Base-by-base conservation (phyloP, 1,140 invertebrate genomes). In the Pachypsylla venusta region DNA sequence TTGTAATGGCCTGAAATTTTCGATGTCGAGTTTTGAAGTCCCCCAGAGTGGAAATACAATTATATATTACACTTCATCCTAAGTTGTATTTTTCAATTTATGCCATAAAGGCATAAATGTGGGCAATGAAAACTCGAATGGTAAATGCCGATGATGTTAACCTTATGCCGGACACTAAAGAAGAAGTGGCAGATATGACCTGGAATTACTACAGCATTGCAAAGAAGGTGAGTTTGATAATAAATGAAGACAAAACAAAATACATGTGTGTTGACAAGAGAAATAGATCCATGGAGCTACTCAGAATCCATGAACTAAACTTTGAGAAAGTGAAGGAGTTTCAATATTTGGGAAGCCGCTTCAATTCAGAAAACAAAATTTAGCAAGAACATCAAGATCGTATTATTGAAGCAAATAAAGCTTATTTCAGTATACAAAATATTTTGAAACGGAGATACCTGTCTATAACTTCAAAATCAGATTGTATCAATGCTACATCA, bases 291-390 rank as follows among this genome's bases (percentile, higher is more conserved):
- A 14, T 39, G 5, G 53, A 28, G 54, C 53, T n/a, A 25, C 19
- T 59, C 53, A 20, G 20, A 54, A 54, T 59, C 14, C 25, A 59
- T 59, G 13, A 27, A 20, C 53, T 35, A 35, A 35, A 25, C 16
- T 59, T 54, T 55, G 53, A 59, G 39, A 39, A 59, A 59, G 58
- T 59, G 35, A 24, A 54, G n/a, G 26, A 48, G 22, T 59, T 54
- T 54, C 53, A 59, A 59, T 59, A 59, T 39, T 53, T 54, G 54
- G 57, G 39, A 58, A 59, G 53, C 35, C 53, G 35, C 22, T 30
- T 59, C 28, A 59, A 48, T 22, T 48, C 16, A 19, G 42, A 48
- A 48, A n/a, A n/a, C n/a, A n/a, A n/a, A n/a, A n/a, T n/a, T n/a
- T n/a, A n/a, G n/a, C n/a, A n/a, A n/a, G n/a, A n/a, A n/a, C n/a